Evolutionary conservation across 2,888 invertebrate genomes (phyloP).

Genomic region (Coremacera marginata): DNA sequence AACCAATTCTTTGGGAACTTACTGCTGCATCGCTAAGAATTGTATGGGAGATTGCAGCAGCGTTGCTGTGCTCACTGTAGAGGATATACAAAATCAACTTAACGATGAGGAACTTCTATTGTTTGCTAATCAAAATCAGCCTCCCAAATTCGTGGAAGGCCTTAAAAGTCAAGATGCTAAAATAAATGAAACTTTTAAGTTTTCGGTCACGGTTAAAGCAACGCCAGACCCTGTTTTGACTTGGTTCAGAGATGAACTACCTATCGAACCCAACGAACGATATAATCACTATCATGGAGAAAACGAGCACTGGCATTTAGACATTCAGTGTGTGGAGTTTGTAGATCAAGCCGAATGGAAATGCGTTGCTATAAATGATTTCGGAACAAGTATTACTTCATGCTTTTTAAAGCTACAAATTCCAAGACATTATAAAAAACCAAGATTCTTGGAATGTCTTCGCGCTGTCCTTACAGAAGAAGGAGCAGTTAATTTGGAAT

Average conservation of each 20-base stretch:
- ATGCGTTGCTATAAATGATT: slow-evolving; percentile 89
- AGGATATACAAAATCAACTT: slow-evolving; percentile 90
- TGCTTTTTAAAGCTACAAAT: slow-evolving; percentile 87
- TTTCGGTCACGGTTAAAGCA: slow-evolving; percentile 85
- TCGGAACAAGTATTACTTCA: slow-evolving; percentile 88
- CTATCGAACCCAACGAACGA: slow-evolving; percentile 77
- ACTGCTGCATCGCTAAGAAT: slow-evolving; percentile 89
- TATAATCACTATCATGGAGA: slow-evolving; percentile 79
- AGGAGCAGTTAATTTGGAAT: slow-evolving; percentile 90
- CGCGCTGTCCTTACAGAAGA: slow-evolving; percentile 88
- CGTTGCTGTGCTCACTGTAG: slow-evolving; percentile 87
- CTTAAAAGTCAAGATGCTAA: slow-evolving; percentile 85
- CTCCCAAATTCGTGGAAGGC: slow-evolving; percentile 85
- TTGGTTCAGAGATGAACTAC: slow-evolving; percentile 91
- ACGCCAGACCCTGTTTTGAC: slow-evolving; percentile 84
- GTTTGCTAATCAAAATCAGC: slow-evolving; percentile 78
- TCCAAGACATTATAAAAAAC: slow-evolving; percentile 90
- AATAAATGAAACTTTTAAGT: slow-evolving; percentile 85
- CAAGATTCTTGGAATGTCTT: slow-evolving; percentile 86
- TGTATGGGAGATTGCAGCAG: slow-evolving; percentile 93
- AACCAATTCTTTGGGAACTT: slow-evolving; percentile 88
- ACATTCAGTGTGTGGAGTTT: slow-evolving; percentile 81
- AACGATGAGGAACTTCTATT: slow-evolving; percentile 85
- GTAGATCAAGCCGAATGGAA: slow-evolving; percentile 93
- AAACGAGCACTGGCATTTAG: slow-evolving; percentile 79